Evolutionary conservation across 2,797 vertebrate species (phyloP).

Genomic region (Dendrocincla fuliginosa): DNA sequence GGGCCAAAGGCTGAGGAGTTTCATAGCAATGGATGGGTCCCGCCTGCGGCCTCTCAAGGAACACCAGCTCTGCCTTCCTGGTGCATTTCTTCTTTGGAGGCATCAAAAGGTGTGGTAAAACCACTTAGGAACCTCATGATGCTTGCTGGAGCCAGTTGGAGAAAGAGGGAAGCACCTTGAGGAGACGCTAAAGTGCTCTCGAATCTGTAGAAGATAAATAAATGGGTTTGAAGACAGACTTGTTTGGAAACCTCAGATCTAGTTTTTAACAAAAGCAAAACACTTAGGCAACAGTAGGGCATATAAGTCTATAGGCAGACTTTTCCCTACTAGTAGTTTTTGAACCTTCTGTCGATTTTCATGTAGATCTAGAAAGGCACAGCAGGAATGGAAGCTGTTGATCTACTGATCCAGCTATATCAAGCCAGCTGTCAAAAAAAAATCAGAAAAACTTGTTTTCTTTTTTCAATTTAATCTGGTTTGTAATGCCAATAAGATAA

Average conservation of each 20-base stretch:
- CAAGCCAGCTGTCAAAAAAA: background rate
- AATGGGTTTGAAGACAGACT: background rate
- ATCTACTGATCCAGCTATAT: background rate
- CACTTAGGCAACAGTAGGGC: background rate
- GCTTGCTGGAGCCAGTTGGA: background rate
- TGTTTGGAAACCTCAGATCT: background rate
- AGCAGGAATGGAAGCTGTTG: background rate
- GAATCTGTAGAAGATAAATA: slow-evolving; percentile 31
- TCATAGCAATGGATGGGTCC: slow-evolving; percentile 76
- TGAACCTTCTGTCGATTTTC: background rate
- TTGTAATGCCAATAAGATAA: background rate
- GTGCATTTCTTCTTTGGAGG: slow-evolving; percentile 81
- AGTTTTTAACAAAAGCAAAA: background rate
- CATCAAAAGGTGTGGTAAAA: slow-evolving; percentile 78
- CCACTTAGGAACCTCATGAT: slow-evolving; percentile 69
- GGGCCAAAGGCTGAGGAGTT: slow-evolving; percentile 59
- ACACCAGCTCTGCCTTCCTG: slow-evolving; percentile 81
- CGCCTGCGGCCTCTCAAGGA: slow-evolving; percentile 80
- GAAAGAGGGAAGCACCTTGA: background rate
- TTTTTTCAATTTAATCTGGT: background rate
- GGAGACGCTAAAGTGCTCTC: background rate
- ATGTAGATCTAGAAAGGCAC: background rate
- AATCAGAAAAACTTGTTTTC: background rate
- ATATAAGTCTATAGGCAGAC: background rate
- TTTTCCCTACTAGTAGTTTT: background rate